These are phyloP conservation scores for Apolygus lucorum DNA, from an alignment of 1,140 invertebrate species.

Conservation along the genomic window DNA sequence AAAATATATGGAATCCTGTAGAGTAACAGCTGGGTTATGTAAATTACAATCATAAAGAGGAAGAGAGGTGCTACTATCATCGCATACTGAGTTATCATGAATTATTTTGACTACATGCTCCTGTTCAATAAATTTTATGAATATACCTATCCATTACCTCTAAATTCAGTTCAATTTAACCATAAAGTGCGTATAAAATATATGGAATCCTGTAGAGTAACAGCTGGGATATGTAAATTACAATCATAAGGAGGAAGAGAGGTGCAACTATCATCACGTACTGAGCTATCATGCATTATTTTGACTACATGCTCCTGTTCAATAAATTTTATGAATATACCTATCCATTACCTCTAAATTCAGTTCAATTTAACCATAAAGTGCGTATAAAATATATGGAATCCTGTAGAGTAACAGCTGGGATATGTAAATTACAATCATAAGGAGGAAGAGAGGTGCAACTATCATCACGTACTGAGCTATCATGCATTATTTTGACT, in stretches of 20 bases:
- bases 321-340: too few relatives aligned
- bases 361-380: too few relatives aligned
- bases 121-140: too few relatives aligned
- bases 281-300: not conserved
- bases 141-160: too few relatives aligned
- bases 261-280: not conserved
- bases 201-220: not conserved
- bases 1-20: not conserved
- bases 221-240: not conserved
- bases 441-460: not conserved
- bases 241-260: not conserved
- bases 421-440: not conserved
- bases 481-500: too few relatives aligned
- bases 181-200: too few relatives aligned
- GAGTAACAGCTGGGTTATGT: not conserved
- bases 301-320: too few relatives aligned
- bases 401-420: not conserved
- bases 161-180: too few relatives aligned
- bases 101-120: too few relatives aligned
- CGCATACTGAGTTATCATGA: not conserved
- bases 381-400: too few relatives aligned
- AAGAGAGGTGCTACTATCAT: not conserved
- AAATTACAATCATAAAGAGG: not conserved
- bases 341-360: too few relatives aligned
- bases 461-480: not conserved